These are phyloP conservation scores for Pilophorus perplexus DNA, from an alignment of 2,888 invertebrate species.

Conservation along the genomic window DNA sequence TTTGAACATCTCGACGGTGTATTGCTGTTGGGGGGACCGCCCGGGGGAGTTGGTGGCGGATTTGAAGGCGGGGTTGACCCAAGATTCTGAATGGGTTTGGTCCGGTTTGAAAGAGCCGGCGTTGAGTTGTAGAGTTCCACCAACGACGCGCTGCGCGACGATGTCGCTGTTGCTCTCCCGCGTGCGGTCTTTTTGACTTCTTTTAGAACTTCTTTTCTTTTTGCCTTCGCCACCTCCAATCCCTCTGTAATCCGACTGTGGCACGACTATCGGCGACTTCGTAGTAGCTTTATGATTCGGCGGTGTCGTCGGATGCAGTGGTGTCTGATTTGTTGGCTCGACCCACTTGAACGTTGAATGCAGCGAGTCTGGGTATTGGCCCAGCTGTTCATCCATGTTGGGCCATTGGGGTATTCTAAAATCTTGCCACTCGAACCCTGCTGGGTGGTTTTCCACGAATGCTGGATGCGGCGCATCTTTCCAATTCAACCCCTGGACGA, in stretches of 20 bases:
- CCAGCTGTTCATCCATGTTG: constrained; percentile 18
- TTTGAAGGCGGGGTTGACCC: constrained; percentile 8
- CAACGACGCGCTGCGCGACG: constrained; percentile 24
- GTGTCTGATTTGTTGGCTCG: constrained; percentile 26
- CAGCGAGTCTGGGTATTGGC: constrained; percentile 10
- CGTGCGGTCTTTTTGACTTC: constrained; percentile 14
- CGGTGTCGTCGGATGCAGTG: constrained; percentile 18
- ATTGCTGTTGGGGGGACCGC: constrained; percentile 9
- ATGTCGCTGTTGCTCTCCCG: constrained; percentile 4
- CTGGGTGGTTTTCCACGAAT: constrained; percentile 4
- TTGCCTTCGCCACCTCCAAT: background rate
- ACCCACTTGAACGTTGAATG: constrained; percentile 27
- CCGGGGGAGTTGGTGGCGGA: constrained; percentile 1
- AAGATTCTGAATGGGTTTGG: background rate
- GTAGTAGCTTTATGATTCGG: background rate
- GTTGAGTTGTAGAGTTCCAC: constrained; percentile 15
- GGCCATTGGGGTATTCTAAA: constrained; percentile 34
- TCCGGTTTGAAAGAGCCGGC: constrained; percentile 5
- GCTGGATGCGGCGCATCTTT: constrained; percentile 9
- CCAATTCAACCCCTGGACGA: constrained; percentile 23
- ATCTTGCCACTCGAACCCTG: constrained; percentile 17
- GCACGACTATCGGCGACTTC: background rate
- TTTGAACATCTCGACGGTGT: constrained; percentile 26
- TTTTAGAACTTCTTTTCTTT: constrained; percentile 19
- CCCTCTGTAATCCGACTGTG: constrained; percentile 10